phyloP scores from a whole-genome alignment of 2,797 vertebrate genomes.

The Labroides dimidiatus region DNA sequence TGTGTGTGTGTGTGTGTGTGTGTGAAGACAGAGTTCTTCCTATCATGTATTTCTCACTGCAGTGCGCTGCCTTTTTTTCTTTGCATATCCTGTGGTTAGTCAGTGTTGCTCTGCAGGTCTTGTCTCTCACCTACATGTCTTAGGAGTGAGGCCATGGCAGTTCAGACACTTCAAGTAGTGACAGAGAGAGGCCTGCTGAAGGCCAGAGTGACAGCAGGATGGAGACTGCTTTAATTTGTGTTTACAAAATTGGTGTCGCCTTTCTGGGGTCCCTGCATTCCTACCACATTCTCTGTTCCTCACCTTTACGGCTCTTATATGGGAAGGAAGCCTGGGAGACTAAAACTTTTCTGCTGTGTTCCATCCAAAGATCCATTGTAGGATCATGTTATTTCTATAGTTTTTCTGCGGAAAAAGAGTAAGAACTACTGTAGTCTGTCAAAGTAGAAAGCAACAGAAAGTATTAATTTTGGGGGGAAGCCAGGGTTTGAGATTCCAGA shows the following conservation, averaged over 20 bases:
- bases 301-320: conserved; percentile 35
- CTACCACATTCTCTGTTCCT: conserved; percentile 39
- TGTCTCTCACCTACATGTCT: conserved; percentile 3
- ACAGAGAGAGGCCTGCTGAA: conserved; percentile 25
- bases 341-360: conserved; percentile 75
- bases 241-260: conserved; percentile 42
- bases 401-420: conserved; percentile 77
- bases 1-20: too few species aligned
- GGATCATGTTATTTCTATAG: conserved; percentile 67
- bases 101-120: conserved; percentile 13
- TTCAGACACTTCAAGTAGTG: conserved; percentile 34
- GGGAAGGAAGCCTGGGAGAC: conserved; percentile 82
- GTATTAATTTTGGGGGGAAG: too few species aligned
- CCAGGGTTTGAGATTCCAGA: too few species aligned
- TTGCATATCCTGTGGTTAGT: conserved; percentile 10
- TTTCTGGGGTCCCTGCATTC: conserved; percentile 26
- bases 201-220: conserved; percentile 32
- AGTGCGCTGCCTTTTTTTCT: conserved; percentile 4
- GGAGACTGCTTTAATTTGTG: conserved; percentile 65
- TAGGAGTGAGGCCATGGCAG: conserved; percentile 19
- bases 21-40: background rate
- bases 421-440: conserved; percentile 36
- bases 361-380: conserved; percentile 78
- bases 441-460: too few species aligned
- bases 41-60: conserved; percentile 22